Evolutionary conservation across 37 sponge, comb jelly and placozoan species (phyloP), one percentile per base, ranked within the genome.

Genomic region (Crambe crambe): DNA sequence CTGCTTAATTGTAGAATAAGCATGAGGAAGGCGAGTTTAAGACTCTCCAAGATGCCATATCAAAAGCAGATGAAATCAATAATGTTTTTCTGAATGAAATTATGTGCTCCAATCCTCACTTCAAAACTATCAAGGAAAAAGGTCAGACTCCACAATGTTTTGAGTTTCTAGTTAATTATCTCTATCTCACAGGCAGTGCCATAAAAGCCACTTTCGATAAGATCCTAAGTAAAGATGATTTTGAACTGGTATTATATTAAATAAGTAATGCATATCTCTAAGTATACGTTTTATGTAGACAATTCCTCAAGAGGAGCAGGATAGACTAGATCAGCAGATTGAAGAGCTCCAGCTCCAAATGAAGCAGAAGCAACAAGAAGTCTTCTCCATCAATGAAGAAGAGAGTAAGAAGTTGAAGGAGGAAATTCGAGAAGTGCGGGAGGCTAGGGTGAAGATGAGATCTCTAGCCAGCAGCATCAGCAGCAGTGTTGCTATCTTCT

Each of bases 11-110:
- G 5, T n/a, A 87, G 89, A 37, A 2, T 3, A 82, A 82, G 56
- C 56, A 79, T 29, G 84, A 75, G 17, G 78, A 89, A 30, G 66
- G 36, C 25, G 89, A 83, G 30, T 40, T 89, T 23, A 63, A 68
- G 43, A 10, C 47, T 26, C 65, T 89, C 36, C 83, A 89, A 56
- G 39, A 71, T 67, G 59, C 73, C 61, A 60, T 89, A 74, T 77
- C 72, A 2, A 66, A 54, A 56, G 82, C 83, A 30, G 72, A 78
- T 77, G 79, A 89, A 41, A 78, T 89, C 74, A 73, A 89, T 29
- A 56, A 59, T 42, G 41, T 83, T 5, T 73, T 70, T 65, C 66
- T 89, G 58, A 72, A 82, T 40, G 89, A 82, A 2, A 78, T 89
- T 37, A 37, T 58, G 51, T 31, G 61, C 12, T 10, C 63, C 23